Base-by-base conservation (phyloP, 2,888 invertebrate genomes). In the Chloroclysta siterata region DNA sequence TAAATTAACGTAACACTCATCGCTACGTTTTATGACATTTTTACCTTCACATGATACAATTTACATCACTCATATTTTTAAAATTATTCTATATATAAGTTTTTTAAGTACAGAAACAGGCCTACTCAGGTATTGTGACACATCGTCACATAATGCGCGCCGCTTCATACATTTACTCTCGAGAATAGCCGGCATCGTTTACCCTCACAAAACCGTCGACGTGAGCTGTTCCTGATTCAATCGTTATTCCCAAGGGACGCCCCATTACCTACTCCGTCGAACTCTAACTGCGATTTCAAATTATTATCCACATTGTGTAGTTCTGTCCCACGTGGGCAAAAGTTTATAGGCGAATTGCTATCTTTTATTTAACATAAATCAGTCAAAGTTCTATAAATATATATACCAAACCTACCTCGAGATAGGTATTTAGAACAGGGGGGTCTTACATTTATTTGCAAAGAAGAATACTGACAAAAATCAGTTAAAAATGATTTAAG, bases 251-350 rank as follows among this genome's bases (percentile, higher is more conserved):
- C 74, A 55, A 52, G 63, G 76, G 81, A 71, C 68, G 44, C 41
- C 65, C 70, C 75, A 77, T 83, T 82, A 79, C 77, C 72, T 73
- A 77, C 76, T 73, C 77, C 71, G 70, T 70, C 68, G 72, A 80
- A 79, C 73, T 83, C 76, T 75, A 76, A 78, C 78, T 72, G 76
- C 65, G 73, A 81, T 80, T 82, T 75, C 74, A 79, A 81, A 83
- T 84, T 79, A 82, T 82, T 77, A 78, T 72, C 75, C 73, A 44
- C 70, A 63, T 54, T 66, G 60, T 53, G 55, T 47, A 28, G 42
- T 7, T 60, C 52, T 55, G 64, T 51, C 65, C 54, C 51, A 65
- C 28, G 42, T 48, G 58, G 50, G 17, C 33, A 29, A 53, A 42
- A 22, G 50, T 51, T 50, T 29, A 22, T 22, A 8, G 33, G 33